Evolutionary conservation across 2,113 vertebrate genomes (phyloP).

Genomic region (Guaruba guarouba): DNA sequence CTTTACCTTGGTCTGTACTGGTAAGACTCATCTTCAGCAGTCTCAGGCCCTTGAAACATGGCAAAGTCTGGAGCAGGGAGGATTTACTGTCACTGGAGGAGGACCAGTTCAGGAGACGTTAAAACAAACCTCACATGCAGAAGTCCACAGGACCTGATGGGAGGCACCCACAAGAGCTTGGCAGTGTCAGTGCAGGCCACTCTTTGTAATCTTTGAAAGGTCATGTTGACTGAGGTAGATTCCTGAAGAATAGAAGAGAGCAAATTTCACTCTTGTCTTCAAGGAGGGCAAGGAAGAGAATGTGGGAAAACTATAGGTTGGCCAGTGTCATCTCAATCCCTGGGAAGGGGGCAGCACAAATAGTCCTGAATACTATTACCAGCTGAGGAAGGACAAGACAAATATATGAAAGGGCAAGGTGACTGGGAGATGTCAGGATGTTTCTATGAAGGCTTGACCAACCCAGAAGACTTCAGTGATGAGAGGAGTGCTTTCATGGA

Average conservation of each 20-base stretch:
- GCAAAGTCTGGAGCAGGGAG: neutral
- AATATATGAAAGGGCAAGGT: neutral
- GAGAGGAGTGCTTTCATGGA: neutral
- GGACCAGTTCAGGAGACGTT: neutral
- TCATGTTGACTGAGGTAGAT: neutral
- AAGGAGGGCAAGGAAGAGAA: neutral
- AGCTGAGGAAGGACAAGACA: neutral
- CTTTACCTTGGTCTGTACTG: neutral
- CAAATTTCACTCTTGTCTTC: neutral
- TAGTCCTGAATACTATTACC: neutral
- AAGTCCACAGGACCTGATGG: neutral
- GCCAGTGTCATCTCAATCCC: neutral
- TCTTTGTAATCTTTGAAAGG: neutral
- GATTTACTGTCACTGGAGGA: neutral
- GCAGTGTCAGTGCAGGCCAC: rapidly evolving
- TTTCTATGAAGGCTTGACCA: neutral
- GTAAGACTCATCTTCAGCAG: neutral
- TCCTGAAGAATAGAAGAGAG: neutral
- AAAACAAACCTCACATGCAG: neutral
- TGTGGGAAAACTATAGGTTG: neutral
- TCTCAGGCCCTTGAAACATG: neutral
- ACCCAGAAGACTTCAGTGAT: neutral
- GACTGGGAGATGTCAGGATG: neutral
- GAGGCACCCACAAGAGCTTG: neutral
- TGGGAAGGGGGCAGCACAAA: neutral